These are phyloP conservation scores for Hypercompe scribonia DNA, from an alignment of 2,888 invertebrate species.

Conservation along the genomic window DNA sequence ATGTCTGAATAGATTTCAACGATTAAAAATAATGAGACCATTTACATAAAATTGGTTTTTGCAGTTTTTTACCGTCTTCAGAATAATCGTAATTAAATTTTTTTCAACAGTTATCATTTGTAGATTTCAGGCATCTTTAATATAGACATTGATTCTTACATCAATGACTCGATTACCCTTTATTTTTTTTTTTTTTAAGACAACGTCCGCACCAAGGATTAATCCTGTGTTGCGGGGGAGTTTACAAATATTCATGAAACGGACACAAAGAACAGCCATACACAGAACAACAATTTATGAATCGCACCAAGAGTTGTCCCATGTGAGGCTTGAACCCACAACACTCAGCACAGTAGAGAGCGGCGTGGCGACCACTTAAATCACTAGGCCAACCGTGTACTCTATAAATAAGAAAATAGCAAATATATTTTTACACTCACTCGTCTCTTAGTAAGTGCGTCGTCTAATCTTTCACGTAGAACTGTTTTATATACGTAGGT, in stretches of 20 bases:
- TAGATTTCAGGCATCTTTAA: background rate
- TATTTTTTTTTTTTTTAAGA: too few species aligned
- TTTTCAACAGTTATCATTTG: background rate
- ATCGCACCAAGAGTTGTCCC: too few species aligned
- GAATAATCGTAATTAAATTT: background rate
- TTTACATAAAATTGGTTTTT: conserved; percentile 5
- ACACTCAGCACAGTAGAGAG: too few species aligned
- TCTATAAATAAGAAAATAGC: background rate
- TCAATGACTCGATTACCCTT: background rate
- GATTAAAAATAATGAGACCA: conserved; percentile 41
- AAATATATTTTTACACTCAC: background rate
- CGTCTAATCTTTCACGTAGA: background rate
- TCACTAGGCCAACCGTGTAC: too few species aligned
- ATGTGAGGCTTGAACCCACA: too few species aligned
- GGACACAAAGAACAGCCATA: too few species aligned
- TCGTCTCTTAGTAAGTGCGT: background rate
- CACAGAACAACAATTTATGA: too few species aligned
- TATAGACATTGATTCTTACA: background rate
- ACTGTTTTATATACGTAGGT: background rate
- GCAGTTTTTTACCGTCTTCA: background rate
- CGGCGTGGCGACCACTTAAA: too few species aligned
- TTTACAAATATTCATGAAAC: too few species aligned
- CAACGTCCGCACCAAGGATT: too few species aligned
- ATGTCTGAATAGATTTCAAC: conserved; percentile 33
- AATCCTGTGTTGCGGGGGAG: too few species aligned